Conservation (phyloP, 2,888 invertebrate species). For the Himalopsyche tibetana region DNA sequence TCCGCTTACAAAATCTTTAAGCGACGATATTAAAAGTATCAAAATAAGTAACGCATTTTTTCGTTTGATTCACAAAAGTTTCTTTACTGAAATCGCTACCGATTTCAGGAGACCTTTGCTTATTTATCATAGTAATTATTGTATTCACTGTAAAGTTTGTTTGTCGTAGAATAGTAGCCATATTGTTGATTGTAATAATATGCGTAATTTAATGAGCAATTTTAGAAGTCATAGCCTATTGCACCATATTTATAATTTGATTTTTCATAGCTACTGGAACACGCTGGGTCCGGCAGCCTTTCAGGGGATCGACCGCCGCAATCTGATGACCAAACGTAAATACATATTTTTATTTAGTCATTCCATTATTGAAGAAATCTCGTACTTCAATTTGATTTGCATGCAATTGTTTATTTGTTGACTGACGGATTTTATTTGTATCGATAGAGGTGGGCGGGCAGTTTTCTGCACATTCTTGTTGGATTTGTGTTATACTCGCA, state of each 20-base stretch:
- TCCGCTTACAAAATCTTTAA: too few species aligned
- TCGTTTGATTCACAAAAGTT: conserved; percentile 9
- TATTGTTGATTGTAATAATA: conserved; percentile 44
- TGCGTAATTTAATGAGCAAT: conserved; percentile 57
- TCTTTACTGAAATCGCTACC: not conserved
- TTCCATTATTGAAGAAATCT: not conserved
- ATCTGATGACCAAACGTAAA: conserved; percentile 80
- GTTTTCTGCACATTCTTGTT: not conserved
- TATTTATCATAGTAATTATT: conserved; percentile 37
- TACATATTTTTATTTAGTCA: conserved; percentile 69
- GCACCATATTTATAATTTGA: conserved; percentile 77
- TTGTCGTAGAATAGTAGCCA: conserved; percentile 31
- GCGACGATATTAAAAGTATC: too few species aligned
- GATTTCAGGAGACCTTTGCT: conserved; percentile 30
- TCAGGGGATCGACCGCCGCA: conserved; percentile 76
- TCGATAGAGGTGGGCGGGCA: not conserved
- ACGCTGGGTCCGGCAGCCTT: conserved; percentile 76
- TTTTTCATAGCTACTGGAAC: conserved; percentile 84
- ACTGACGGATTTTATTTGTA: conserved; percentile 17
- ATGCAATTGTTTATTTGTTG: conserved; percentile 35
- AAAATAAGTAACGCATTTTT: not conserved
- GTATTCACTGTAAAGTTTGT: conserved; percentile 28
- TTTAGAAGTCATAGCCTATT: conserved; percentile 62
- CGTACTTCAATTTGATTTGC: conserved; percentile 27
- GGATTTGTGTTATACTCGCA: not conserved